Conservation (phyloP, 2,797 vertebrate species). For the Falco rusticolus region DNA sequence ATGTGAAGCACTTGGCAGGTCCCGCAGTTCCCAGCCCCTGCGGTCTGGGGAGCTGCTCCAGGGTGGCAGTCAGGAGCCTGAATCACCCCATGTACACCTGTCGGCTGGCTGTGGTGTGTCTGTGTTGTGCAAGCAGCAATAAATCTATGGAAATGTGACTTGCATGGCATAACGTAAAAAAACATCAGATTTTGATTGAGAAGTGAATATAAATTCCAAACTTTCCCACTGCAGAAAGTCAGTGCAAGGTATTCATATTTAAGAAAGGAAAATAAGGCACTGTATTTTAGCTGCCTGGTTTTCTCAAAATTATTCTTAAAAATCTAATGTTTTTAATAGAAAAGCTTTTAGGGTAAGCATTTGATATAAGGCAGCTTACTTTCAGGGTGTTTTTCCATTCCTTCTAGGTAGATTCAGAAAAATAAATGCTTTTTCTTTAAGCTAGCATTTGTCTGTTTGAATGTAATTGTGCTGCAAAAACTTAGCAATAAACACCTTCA, state of each 20-base stretch:
- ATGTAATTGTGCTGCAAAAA: conserved; percentile 53
- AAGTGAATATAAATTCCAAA: conserved; percentile 39
- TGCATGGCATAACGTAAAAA: background rate
- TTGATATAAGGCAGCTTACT: background rate
- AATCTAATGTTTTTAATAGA: background rate
- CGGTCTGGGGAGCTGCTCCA: background rate
- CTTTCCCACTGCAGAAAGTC: background rate
- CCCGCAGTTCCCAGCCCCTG: background rate
- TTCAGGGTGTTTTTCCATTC: conserved; percentile 25
- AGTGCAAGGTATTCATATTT: background rate
- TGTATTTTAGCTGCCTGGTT: background rate
- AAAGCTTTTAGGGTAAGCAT: conserved; percentile 8
- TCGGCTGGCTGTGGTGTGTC: background rate
- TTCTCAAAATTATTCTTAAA: background rate
- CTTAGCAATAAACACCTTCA: conserved; percentile 54
- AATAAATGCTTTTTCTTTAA: conserved; percentile 8
- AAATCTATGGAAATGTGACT: conserved; percentile 7
- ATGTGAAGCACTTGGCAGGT: rapidly evolving
- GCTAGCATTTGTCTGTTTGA: conserved; percentile 32
- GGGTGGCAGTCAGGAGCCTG: background rate
- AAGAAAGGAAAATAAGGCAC: background rate
- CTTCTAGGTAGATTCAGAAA: background rate
- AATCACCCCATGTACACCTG: rapidly evolving
- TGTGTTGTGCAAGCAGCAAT: background rate
- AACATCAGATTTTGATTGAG: background rate